These are phyloP conservation scores for Lampris megalopsis DNA, from an alignment of 2,113 vertebrate genomes.

Conservation along the genomic window DNA sequence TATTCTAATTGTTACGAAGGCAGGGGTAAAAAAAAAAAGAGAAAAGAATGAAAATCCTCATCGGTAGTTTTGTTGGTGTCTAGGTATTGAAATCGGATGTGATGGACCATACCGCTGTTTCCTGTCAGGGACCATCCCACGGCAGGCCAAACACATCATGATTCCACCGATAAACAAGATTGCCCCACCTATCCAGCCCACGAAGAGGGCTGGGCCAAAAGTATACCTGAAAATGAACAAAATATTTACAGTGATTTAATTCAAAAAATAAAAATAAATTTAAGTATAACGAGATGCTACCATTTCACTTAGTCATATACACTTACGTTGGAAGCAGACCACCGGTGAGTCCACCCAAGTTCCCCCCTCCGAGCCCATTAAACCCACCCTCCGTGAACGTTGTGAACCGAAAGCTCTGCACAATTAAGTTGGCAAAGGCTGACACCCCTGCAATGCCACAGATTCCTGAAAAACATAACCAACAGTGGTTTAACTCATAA, in stretches of 20 bases:
- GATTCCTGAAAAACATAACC: slow-evolving; percentile 77
- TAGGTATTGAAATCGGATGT: too few species aligned
- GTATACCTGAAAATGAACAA: slow-evolving; percentile 84
- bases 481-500: too few species aligned
- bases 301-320: not conserved
- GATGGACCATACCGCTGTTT: slow-evolving; percentile 40
- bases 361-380: slow-evolving; percentile 28
- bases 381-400: slow-evolving; percentile 69
- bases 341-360: slow-evolving; percentile 56
- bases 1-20: not conserved
- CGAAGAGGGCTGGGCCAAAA: slow-evolving; percentile 90
- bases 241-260: accelerated
- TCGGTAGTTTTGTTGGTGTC: too few species aligned
- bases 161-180: slow-evolving; percentile 86
- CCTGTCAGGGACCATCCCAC: slow-evolving; percentile 84
- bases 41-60: too few species aligned
- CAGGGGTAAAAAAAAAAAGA: too few species aligned
- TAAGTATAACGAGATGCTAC: too few species aligned
- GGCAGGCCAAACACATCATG: slow-evolving; percentile 91
- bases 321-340: slow-evolving; percentile 65
- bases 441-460: slow-evolving; percentile 91
- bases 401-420: slow-evolving; percentile 91
- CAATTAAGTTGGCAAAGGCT: slow-evolving; percentile 92
- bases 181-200: slow-evolving; percentile 91
- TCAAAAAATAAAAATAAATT: not conserved